Conservation (phyloP, 2,113 vertebrate species). For the Crypturellus undulatus region DNA sequence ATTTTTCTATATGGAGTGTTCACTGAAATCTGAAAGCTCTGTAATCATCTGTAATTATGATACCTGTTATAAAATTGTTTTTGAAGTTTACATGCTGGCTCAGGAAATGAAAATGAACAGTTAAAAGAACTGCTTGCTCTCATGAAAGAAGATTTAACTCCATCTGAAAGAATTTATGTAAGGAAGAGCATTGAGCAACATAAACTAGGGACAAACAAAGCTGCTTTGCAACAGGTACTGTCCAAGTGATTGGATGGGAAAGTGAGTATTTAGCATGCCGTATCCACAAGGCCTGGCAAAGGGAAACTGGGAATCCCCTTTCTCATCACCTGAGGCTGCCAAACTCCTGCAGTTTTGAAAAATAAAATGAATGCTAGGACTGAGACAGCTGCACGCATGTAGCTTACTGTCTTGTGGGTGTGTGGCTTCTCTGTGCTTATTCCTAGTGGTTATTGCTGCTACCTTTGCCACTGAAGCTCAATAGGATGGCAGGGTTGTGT, state of each 20-base stretch:
- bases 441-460: not conserved
- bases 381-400: not conserved
- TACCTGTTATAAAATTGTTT: not conserved
- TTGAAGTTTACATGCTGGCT: conserved; percentile 80
- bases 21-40: not conserved
- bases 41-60: not conserved
- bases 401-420: not conserved
- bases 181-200: conserved; percentile 82
- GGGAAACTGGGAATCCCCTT: not conserved
- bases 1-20: not conserved
- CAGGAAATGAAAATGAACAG: conserved; percentile 79
- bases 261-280: not conserved
- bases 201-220: conserved; percentile 82
- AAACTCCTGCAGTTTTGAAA: not conserved
- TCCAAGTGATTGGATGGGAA: not conserved
- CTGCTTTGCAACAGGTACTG: conserved; percentile 78
- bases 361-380: not conserved
- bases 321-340: not conserved
- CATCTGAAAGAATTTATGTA: conserved; percentile 73
- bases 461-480: not conserved
- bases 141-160: conserved; percentile 80
- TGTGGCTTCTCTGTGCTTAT: not conserved
- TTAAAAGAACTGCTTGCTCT: conserved; percentile 79
- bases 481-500: not conserved
- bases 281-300: not conserved